These are phyloP conservation scores for Lithodes maja DNA, from an alignment of 2,888 invertebrate species.

Conservation along the genomic window DNA sequence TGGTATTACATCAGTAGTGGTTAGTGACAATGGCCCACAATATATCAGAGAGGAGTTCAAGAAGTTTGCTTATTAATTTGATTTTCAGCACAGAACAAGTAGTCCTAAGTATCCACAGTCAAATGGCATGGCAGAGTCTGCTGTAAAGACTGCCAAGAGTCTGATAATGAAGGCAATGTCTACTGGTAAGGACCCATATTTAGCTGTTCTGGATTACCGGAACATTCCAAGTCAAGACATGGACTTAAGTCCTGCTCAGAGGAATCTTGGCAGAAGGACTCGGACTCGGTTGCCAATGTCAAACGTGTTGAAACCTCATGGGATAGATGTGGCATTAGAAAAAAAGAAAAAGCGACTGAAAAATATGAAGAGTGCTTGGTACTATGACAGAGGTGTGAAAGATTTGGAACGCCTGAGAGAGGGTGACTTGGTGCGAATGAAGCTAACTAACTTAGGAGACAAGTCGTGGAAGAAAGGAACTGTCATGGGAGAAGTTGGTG, in stretches of 20 bases:
- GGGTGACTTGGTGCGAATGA: constrained; percentile 15
- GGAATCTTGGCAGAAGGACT: constrained; percentile 9
- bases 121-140: constrained; percentile 31
- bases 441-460: constrained; percentile 9
- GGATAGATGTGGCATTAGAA: neutral
- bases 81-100: constrained; percentile 9
- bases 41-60: neutral
- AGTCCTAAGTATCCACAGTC: constrained; percentile 28
- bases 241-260: constrained; percentile 2
- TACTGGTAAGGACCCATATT: constrained; percentile 22
- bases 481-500: neutral
- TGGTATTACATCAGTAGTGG: neutral
- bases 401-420: neutral
- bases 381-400: neutral
- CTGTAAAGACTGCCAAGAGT: constrained; percentile 27
- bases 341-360: neutral
- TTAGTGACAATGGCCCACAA: constrained; percentile 4
- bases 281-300: constrained; percentile 18
- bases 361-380: constrained; percentile 2
- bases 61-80: neutral
- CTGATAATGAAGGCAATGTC: constrained; percentile 19
- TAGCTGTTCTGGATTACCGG: neutral
- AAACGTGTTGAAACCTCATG: neutral
- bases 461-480: constrained; percentile 12
- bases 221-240: neutral